These are phyloP conservation scores for Ophion ventricosus DNA, from an alignment of 2,888 invertebrate genomes.

Conservation along the genomic window DNA sequence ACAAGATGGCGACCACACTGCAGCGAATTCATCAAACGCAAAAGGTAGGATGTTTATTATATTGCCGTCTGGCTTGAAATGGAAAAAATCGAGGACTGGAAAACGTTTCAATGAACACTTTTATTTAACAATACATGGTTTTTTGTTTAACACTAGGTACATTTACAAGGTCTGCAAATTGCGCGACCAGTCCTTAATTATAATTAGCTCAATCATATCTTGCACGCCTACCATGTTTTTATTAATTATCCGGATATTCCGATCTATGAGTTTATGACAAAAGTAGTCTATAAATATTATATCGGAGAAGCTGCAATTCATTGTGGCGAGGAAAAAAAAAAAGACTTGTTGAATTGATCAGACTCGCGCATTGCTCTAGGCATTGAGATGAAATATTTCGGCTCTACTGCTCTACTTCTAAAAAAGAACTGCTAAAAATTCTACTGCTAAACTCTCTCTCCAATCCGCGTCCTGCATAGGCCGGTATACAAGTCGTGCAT, in stretches of 20 bases:
- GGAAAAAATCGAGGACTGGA: neutral
- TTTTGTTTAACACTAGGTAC: conserved; percentile 64
- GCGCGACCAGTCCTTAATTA: conserved; percentile 24
- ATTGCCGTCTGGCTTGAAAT: conserved; percentile 25
- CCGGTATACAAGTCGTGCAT: too few species aligned
- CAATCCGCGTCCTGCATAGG: too few species aligned
- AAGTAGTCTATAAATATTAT: neutral
- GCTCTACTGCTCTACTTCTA: too few species aligned
- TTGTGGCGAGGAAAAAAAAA: too few species aligned
- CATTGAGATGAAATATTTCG: too few species aligned
- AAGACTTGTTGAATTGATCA: too few species aligned
- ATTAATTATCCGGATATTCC: neutral
- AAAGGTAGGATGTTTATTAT: conserved; percentile 78
- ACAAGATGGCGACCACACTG: conserved; percentile 74
- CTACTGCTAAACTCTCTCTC: too few species aligned
- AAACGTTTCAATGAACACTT: conserved; percentile 75
- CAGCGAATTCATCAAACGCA: conserved; percentile 75
- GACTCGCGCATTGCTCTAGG: too few species aligned
- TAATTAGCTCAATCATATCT: conserved; percentile 27
- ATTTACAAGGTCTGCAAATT: conserved; percentile 43
- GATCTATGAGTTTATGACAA: neutral
- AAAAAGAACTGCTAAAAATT: too few species aligned
- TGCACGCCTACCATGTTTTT: conserved; percentile 2
- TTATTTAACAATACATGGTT: conserved; percentile 67
- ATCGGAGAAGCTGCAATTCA: neutral